A percentile compares a stretch with the other conserved stretches of the same genome.
Evolutionary conservation across 2,797 vertebrate genomes (phyloP).

Genomic region (Euphonia xanthogaster): DNA sequence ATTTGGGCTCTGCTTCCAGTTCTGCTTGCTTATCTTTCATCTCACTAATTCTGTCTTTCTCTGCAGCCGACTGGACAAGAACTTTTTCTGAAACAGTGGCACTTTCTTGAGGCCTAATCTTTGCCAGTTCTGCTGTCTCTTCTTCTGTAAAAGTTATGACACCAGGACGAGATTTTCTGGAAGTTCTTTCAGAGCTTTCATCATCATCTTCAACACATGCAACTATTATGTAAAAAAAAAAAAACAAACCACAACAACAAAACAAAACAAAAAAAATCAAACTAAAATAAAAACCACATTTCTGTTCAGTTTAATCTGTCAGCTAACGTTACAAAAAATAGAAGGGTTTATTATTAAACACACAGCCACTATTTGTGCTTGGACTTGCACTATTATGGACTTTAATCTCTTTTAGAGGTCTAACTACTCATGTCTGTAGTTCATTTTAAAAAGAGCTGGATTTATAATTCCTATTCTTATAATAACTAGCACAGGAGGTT

Average conservation of each 20-base stretch:
- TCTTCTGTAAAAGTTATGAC: conserved; percentile 97
- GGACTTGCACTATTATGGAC: not conserved
- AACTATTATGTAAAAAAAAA: conserved; percentile 17
- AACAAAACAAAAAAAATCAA: not conserved
- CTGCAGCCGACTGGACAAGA: conserved; percentile 94
- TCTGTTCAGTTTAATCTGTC: not conserved
- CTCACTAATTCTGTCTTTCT: conserved; percentile 96
- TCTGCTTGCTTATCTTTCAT: conserved; percentile 92
- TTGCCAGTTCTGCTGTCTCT: conserved; percentile 93
- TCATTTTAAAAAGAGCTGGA: not conserved
- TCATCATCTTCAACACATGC: conserved; percentile 79
- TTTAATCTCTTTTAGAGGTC: not conserved
- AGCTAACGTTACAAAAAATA: not conserved
- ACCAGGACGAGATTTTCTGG: conserved; percentile 85
- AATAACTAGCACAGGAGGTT: not conserved
- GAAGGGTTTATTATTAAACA: not conserved
- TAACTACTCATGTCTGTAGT: not conserved
- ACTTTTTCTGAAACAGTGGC: conserved; percentile 95
- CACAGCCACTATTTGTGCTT: not conserved
- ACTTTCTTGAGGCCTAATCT: conserved; percentile 87
- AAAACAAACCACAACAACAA: not conserved
- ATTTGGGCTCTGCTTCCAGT: conserved; percentile 92
- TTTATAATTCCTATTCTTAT: not conserved
- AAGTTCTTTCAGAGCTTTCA: conserved; percentile 78
- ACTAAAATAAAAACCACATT: accelerated